Evolutionary conservation across 2,888 invertebrate species (phyloP).

Genomic region (Mantis religiosa): DNA sequence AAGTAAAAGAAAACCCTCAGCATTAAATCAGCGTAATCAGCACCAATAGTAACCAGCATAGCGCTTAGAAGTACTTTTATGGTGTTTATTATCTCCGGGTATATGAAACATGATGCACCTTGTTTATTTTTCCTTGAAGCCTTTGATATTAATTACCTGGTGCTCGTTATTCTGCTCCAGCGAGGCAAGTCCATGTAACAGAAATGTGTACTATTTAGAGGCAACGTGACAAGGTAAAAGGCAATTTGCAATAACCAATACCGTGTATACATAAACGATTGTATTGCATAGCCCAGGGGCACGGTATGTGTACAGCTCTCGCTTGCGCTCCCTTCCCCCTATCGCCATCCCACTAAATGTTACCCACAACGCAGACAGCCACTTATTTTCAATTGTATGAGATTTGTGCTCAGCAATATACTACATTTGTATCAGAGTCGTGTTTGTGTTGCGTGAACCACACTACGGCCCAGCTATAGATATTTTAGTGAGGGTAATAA

Average conservation of each 20-base stretch:
- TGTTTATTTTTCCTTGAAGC: neutral
- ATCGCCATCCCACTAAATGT: neutral
- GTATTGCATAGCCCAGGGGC: neutral
- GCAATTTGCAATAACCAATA: neutral
- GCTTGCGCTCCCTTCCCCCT: neutral
- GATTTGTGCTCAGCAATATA: neutral
- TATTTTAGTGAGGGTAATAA: too few relatives aligned
- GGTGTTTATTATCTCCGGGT: neutral
- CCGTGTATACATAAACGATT: neutral
- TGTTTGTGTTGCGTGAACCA: neutral
- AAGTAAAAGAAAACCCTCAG: neutral
- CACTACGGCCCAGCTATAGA: too few relatives aligned
- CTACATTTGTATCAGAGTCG: neutral
- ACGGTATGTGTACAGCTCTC: neutral
- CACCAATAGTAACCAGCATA: neutral
- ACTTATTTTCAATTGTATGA: neutral
- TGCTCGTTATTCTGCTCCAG: neutral
- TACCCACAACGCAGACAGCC: neutral
- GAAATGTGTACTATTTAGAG: neutral
- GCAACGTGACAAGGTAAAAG: neutral
- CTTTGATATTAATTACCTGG: neutral
- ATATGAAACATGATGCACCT: neutral
- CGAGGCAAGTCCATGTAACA: neutral
- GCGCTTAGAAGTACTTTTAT: neutral
- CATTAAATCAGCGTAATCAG: neutral